These are phyloP conservation scores for Volucella bombylans DNA, from an alignment of 2,888 invertebrate genomes.

Conservation along the genomic window DNA sequence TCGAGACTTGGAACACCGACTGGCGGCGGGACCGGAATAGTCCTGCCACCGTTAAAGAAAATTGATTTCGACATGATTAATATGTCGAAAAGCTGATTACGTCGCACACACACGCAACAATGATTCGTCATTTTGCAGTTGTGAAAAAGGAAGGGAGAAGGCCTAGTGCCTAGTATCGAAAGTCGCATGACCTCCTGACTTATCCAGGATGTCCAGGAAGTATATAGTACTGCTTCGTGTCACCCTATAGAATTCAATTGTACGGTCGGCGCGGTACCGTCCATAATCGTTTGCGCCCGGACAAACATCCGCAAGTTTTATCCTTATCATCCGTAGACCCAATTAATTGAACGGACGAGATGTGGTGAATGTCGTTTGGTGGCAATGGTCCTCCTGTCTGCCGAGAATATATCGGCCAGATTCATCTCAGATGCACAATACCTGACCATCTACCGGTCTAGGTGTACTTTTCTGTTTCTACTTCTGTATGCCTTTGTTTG, in stretches of 20 bases:
- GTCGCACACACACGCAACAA: constrained; percentile 53
- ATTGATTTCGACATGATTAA: constrained; percentile 72
- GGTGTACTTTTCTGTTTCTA: constrained; percentile 29
- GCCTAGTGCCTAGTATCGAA: too few relatives aligned
- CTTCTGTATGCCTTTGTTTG: constrained; percentile 47
- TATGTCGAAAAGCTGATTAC: constrained; percentile 72
- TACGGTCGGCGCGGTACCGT: constrained; percentile 27
- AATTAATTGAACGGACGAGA: constrained; percentile 71
- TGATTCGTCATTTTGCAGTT: constrained; percentile 35
- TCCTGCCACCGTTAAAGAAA: constrained; percentile 51
- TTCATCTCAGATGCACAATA: constrained; percentile 43
- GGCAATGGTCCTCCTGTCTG: constrained; percentile 35
- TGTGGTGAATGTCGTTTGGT: constrained; percentile 38
- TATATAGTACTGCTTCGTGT: constrained; percentile 21
- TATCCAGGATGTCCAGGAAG: constrained; percentile 27
- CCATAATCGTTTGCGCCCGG: constrained; percentile 64
- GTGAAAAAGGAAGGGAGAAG: too few relatives aligned
- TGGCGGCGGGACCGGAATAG: constrained; percentile 14
- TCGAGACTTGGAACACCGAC: too few relatives aligned
- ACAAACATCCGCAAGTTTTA: constrained; percentile 68
- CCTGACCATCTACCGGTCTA: constrained; percentile 51
- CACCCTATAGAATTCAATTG: constrained; percentile 64
- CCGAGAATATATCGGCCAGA: constrained; percentile 29
- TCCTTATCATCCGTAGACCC: constrained; percentile 65
- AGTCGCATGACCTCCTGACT: neutral